Evolutionary conservation across 2,113 vertebrate species (phyloP), one percentile per base, ranked within the genome.

Genomic region (Laticauda laticaudata): DNA sequence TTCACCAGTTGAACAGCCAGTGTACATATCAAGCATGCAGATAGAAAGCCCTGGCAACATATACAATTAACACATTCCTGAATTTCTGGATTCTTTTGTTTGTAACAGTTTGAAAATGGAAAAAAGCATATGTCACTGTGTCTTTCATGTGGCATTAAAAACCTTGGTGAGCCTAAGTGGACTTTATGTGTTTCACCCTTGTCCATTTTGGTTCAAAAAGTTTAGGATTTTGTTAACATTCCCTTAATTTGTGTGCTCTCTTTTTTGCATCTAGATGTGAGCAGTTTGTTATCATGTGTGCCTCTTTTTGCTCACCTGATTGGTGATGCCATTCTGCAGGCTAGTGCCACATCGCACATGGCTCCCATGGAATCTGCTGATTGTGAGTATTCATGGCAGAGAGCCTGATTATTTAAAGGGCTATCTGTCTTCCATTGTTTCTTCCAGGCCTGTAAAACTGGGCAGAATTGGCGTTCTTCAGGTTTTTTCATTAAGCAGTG

Each of bases 331-430:
- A 98, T 99, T 15, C 75, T 98, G 86, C 98, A 99, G 43, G 99
- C 99, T 29, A 98, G 98, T 0, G 97, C 98, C 24, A 99, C 99
- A 92, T 98, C 98, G 81, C 99, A 99, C 87, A 97, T 98, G 97
- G 98, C 99, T 91, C 98, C 98, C 0, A 98, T 98, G 29, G 98
- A 99, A 94, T 98, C 99, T 0, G 98, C 98, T 0, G 99, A 99
- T 75, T 96, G 99, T 99, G 94, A 98, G 98, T 98, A 88, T 90
- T 2, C 21, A 3, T 0, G 59, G 51, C 20, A 0, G 0, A 0
- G 2, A 1, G 59, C 2, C 51, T 11, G 2, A 24, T 20, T 81
- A 7, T 4, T 85, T 6, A 0, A 23, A 43, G 23, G 8, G 34
- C 53, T 5, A 43, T 61, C 88, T 57, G 34, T 48, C 43, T 51